These are phyloP conservation scores for Ischnus inquisitorius DNA, from an alignment of 2,888 invertebrate species.

Conservation along the genomic window DNA sequence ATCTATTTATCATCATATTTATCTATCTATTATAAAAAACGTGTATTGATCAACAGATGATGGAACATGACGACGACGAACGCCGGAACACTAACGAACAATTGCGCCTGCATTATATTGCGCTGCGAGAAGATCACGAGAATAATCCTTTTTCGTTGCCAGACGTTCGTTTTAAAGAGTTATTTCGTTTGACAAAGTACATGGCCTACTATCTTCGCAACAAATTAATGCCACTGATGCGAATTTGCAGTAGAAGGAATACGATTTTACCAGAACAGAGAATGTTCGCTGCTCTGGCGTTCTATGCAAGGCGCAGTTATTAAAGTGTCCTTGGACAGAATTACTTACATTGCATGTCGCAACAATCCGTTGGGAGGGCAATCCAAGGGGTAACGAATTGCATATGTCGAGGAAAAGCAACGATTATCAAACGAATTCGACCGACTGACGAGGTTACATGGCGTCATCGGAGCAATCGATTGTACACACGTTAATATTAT, in stretches of 20 bases:
- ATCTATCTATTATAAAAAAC: no score
- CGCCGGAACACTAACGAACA: background rate
- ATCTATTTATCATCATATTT: no score
- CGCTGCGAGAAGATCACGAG: background rate
- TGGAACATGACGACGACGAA: no score
- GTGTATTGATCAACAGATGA: no score
- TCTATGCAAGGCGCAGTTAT: background rate
- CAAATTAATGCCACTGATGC: background rate
- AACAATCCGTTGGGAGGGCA: background rate
- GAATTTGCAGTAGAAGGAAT: background rate
- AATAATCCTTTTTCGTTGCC: background rate
- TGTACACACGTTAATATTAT: background rate
- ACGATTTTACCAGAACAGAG: background rate
- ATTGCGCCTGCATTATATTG: background rate
- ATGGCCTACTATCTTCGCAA: background rate
- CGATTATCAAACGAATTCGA: background rate
- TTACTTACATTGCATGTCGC: background rate
- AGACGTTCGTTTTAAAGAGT: background rate
- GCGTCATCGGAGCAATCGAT: background rate
- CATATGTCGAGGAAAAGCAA: background rate
- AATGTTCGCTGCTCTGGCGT: background rate
- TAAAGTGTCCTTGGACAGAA: background rate
- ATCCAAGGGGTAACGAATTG: background rate
- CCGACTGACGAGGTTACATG: background rate
- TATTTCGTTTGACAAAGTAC: background rate